Evolutionary conservation across 1,140 invertebrate species (phyloP).

Genomic region (Megalopta genalis): DNA sequence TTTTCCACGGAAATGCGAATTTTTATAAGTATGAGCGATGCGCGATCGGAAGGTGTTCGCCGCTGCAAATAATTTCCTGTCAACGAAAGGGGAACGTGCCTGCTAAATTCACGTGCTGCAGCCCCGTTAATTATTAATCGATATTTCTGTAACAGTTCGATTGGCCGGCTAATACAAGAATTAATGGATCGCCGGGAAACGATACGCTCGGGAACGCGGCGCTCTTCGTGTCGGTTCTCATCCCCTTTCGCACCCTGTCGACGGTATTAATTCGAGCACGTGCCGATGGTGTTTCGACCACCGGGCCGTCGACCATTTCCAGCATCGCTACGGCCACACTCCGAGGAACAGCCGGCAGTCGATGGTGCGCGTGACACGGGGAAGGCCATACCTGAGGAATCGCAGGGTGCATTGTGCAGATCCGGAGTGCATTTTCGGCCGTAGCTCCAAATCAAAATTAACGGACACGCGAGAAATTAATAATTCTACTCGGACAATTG

Average conservation of each 20-base stretch:
- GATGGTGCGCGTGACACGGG: slow-evolving; percentile 3
- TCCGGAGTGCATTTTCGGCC: too few species aligned
- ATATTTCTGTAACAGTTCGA: neutral
- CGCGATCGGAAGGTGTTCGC: too few species aligned
- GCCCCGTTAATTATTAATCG: neutral
- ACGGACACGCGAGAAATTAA: too few species aligned
- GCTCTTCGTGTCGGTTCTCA: neutral
- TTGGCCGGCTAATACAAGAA: slow-evolving; percentile 8
- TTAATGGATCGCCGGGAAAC: slow-evolving; percentile 6
- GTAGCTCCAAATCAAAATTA: too few species aligned
- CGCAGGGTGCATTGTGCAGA: too few species aligned
- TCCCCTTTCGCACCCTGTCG: slow-evolving; percentile 19
- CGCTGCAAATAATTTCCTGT: neutral
- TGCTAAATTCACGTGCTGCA: neutral
- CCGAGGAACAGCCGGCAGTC: slow-evolving; percentile 23
- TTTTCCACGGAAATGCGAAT: neutral
- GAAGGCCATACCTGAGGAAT: neutral
- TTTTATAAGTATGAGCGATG: neutral
- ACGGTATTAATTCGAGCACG: slow-evolving; percentile 30
- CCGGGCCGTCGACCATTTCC: slow-evolving; percentile 32
- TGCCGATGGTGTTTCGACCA: slow-evolving; percentile 26
- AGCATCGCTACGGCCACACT: neutral
- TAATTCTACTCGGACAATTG: neutral
- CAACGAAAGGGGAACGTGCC: neutral
- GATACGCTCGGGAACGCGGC: neutral